These are phyloP conservation scores for Eurytoma adleriae DNA, from an alignment of 2,888 invertebrate genomes.

Conservation along the genomic window DNA sequence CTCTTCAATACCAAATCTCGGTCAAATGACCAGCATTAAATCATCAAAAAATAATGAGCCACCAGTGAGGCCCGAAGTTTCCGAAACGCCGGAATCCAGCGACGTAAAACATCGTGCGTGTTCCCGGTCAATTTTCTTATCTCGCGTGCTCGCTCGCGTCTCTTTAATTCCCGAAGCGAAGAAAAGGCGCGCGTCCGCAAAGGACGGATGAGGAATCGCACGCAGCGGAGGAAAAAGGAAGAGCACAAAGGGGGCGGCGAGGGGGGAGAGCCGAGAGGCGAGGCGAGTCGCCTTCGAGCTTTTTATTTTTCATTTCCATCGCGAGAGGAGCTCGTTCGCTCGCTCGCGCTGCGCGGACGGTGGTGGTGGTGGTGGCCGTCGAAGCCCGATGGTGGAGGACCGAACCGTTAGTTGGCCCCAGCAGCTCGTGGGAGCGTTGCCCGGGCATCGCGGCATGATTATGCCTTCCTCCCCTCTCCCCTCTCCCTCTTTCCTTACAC, in stretches of 20 bases:
- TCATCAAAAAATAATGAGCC: constrained; percentile 29
- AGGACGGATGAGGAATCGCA: not conserved
- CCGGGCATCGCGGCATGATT: constrained; percentile 69
- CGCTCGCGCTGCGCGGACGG: constrained; percentile 6
- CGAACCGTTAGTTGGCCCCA: constrained; percentile 75
- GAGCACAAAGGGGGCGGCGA: not conserved
- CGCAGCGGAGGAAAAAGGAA: constrained; percentile 12
- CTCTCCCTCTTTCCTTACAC: not conserved
- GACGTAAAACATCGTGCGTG: not conserved
- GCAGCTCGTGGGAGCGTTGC: constrained; percentile 73
- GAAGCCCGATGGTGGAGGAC: constrained; percentile 67
- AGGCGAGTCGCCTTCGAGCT: not conserved
- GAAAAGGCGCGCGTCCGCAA: not conserved
- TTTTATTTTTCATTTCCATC: no score
- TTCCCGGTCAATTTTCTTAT: constrained; percentile 34
- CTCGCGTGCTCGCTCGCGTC: constrained; percentile 27
- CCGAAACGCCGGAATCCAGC: no score
- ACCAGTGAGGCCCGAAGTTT: not conserved
- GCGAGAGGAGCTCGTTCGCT: not conserved
- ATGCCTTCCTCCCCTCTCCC: constrained; percentile 56
- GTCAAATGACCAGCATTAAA: constrained; percentile 6
- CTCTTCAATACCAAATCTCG: no score
- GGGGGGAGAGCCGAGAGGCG: not conserved
- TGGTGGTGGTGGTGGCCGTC: constrained; percentile 54
- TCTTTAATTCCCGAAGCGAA: constrained; percentile 51